Evolutionary conservation across 2,113 vertebrate species (phyloP).

Genomic region (Neoarius graeffei): DNA sequence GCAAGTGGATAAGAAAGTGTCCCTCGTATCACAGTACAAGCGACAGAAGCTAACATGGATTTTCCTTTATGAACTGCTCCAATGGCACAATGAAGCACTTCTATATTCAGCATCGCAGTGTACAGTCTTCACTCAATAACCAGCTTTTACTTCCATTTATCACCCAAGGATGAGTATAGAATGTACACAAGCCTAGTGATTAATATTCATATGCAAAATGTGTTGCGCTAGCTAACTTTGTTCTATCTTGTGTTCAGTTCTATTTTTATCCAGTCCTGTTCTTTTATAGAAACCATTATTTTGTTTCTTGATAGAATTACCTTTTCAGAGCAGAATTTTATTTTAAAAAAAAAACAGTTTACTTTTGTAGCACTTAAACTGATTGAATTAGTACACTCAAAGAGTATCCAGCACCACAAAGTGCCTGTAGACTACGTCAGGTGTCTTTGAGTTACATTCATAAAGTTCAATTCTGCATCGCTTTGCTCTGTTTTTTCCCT

Average conservation of each 20-base stretch:
- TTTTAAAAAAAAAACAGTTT: slow-evolving; percentile 55
- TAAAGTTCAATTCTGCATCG: slow-evolving; percentile 46
- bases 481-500: slow-evolving; percentile 36
- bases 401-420: slow-evolving; percentile 72
- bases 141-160: slow-evolving; percentile 4
- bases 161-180: slow-evolving; percentile 47
- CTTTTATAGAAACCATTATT: slow-evolving; percentile 52
- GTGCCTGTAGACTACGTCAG: slow-evolving; percentile 75
- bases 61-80: slow-evolving; percentile 36
- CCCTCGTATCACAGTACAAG: neutral
- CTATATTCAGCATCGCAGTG: slow-evolving; percentile 13
- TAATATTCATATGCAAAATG: slow-evolving; percentile 65
- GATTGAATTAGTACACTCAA: slow-evolving; percentile 69
- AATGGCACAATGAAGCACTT: slow-evolving; percentile 30
- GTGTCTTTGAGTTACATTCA: slow-evolving; percentile 60
- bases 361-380: slow-evolving; percentile 75
- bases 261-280: slow-evolving; percentile 46
- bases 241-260: slow-evolving; percentile 41
- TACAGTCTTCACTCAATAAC: slow-evolving; percentile 16
- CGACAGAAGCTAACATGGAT: slow-evolving; percentile 14
- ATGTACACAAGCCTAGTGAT: slow-evolving; percentile 53
- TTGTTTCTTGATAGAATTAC: slow-evolving; percentile 61
- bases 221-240: slow-evolving; percentile 47
- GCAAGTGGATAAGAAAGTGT: slow-evolving; percentile 1
- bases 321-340: slow-evolving; percentile 66